Evolutionary conservation across 2,113 vertebrate genomes (phyloP).

Genomic region (Scortum barcoo): DNA sequence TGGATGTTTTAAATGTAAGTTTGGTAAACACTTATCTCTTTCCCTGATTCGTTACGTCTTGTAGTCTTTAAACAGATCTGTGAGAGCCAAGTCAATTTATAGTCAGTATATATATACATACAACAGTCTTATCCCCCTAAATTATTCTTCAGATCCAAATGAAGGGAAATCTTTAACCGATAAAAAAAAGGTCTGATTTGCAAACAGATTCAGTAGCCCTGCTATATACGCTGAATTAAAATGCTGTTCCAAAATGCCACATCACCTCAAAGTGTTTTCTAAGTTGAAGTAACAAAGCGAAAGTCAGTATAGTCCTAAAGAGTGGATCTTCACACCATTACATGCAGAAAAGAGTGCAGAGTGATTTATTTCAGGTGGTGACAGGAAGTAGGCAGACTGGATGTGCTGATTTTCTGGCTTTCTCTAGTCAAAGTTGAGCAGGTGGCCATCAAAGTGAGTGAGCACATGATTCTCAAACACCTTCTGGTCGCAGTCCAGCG

Average conservation of each 20-base stretch:
- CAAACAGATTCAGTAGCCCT: conserved; percentile 58
- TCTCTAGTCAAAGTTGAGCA: conserved; percentile 90
- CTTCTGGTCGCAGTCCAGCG: conserved; percentile 95
- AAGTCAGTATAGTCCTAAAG: conserved; percentile 68
- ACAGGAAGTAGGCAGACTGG: conserved; percentile 54
- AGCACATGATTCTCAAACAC: conserved; percentile 96
- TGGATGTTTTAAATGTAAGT: conserved; percentile 67
- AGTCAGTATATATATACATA: conserved; percentile 28
- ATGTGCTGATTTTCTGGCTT: conserved; percentile 37
- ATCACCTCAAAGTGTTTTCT: conserved; percentile 61
- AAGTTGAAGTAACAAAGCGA: conserved; percentile 65
- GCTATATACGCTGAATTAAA: conserved; percentile 49
- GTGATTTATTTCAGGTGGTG: conserved; percentile 62
- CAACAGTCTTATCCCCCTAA: conserved; percentile 62
- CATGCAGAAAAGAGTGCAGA: conserved; percentile 75
- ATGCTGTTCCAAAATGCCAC: conserved; percentile 57
- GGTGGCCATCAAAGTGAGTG: conserved; percentile 93
- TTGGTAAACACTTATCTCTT: conserved; percentile 77
- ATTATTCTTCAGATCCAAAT: conserved; percentile 47
- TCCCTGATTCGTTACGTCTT: conserved; percentile 77
- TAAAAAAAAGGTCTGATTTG: conserved; percentile 28
- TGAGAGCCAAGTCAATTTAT: conserved; percentile 46
- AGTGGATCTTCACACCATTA: conserved; percentile 72
- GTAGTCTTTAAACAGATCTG: conserved; percentile 49
- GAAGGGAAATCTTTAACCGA: conserved; percentile 45